Evolutionary conservation across 2,888 invertebrate genomes (phyloP), one percentile per base, ranked within the genome.

Genomic region (Agrochola lychnidis): DNA sequence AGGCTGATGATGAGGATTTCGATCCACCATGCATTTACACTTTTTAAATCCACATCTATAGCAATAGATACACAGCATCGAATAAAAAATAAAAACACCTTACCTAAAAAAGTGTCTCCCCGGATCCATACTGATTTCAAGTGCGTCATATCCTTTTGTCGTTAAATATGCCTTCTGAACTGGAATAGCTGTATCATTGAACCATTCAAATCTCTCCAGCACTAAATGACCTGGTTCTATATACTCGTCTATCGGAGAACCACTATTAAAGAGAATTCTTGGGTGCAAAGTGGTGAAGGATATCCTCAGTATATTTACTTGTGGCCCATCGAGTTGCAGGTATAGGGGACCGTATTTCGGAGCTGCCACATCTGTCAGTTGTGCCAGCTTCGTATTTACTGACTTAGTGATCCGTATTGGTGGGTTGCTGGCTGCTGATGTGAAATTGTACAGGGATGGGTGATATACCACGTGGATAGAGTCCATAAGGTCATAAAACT

Each of bases 101-200:
- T 73, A 95, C 96, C 96, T 94, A 88, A 94, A 96, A 89, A 92
- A 92, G 90, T 96, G 95, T 88, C 96, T 93, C 57, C 96, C 96
- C 0, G 95, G 95, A 36, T 36, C 36, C 36, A 36, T 36, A 36
- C 4, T 36, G 0, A 95, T 85, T 85, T 95, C 93, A 36, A 93
- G 88, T 5, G 93, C 84, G 70, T 93, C 91, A 75, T 95, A 96
- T 0, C 94, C 93, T 59, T 89, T 86, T 0, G 96, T 95, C 22
- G 85, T 77, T 0, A 95, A 64, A 90, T 87, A 95, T 0, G 91
- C 94, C 56, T 93, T 93, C 0, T 92, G 89, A 2, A 81, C 72
- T 0, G 94, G 93, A 2, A 94, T 4, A 9, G 91, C 90, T 45
- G 86, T 83, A 71, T 95, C 94, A 2, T 87, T 86, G 51, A 96